Evolutionary conservation across 2,888 invertebrate species (phyloP).

Genomic region (Xanthorhoe designata): DNA sequence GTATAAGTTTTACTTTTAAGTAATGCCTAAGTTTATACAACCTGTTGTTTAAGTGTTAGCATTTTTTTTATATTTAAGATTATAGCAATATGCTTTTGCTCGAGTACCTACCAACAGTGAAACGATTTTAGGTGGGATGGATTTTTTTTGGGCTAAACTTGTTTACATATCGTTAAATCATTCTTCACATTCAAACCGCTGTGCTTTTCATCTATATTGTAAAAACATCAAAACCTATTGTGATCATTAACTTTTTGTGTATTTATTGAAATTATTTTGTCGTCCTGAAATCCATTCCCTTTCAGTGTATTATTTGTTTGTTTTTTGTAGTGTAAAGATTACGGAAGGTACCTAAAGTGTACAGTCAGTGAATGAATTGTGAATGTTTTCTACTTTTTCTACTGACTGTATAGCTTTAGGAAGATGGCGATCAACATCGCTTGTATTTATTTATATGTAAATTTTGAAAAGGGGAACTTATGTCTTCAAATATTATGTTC

Average conservation of each 20-base stretch:
- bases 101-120: constrained; percentile 21
- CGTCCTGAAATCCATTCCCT: constrained; percentile 49
- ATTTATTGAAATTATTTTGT: constrained; percentile 28
- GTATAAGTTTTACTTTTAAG: constrained; percentile 78
- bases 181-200: background rate
- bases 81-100: constrained; percentile 70
- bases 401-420: constrained; percentile 45
- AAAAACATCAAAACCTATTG: constrained; percentile 23
- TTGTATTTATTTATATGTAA: constrained; percentile 80
- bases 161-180: constrained; percentile 19
- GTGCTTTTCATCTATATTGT: constrained; percentile 8
- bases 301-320: constrained; percentile 66
- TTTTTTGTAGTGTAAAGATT: constrained; percentile 62
- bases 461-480: constrained; percentile 68
- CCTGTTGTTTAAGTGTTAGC: constrained; percentile 79
- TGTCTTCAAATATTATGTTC: constrained; percentile 65
- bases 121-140: constrained; percentile 40
- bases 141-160: constrained; percentile 35
- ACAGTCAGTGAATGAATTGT: constrained; percentile 38
- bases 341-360: constrained; percentile 43
- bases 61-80: constrained; percentile 78
- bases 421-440: constrained; percentile 61
- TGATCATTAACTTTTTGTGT: constrained; percentile 23
- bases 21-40: constrained; percentile 82
- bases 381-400: constrained; percentile 29